phyloP scores from a whole-genome alignment of 2,797 vertebrate genomes.

The Chloroceryle inda region DNA sequence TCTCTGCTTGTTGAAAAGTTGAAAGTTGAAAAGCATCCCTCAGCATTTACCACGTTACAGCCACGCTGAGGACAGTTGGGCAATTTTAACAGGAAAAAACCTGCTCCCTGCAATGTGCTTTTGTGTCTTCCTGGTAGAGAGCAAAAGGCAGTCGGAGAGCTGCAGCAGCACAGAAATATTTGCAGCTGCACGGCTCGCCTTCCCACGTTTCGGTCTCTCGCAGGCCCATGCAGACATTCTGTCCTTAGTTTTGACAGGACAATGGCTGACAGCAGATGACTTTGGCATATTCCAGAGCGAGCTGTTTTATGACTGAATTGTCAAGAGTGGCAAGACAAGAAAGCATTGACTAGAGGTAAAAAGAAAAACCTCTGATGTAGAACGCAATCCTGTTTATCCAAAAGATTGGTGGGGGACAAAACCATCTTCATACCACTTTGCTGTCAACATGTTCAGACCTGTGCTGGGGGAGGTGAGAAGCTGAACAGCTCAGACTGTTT shows the following conservation, averaged over 20 bases:
- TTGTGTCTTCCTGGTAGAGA: not conserved
- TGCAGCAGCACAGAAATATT: not conserved
- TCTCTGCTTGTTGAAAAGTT: not conserved
- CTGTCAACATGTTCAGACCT: not conserved
- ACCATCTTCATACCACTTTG: not conserved
- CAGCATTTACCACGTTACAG: not conserved
- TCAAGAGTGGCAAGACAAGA: slow-evolving; percentile 8
- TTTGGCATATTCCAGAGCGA: not conserved
- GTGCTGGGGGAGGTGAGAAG: not conserved
- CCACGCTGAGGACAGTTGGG: not conserved
- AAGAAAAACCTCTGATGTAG: not conserved
- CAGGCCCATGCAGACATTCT: slow-evolving; percentile 6
- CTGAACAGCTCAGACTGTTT: not conserved
- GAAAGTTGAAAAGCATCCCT: not conserved
- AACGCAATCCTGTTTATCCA: slow-evolving; percentile 2
- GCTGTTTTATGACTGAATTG: not conserved
- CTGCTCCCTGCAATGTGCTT: not conserved
- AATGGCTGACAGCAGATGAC: slow-evolving; percentile 44
- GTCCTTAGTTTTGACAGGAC: slow-evolving; percentile 48
- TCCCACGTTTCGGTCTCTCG: slow-evolving; percentile 16
- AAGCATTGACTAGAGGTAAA: not conserved
- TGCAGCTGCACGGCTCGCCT: not conserved
- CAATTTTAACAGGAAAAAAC: not conserved
- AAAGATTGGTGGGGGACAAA: slow-evolving; percentile 20
- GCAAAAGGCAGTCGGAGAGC: not conserved